Evolutionary conservation across 2,888 invertebrate species (phyloP).

Genomic region (Plusia festucae): DNA sequence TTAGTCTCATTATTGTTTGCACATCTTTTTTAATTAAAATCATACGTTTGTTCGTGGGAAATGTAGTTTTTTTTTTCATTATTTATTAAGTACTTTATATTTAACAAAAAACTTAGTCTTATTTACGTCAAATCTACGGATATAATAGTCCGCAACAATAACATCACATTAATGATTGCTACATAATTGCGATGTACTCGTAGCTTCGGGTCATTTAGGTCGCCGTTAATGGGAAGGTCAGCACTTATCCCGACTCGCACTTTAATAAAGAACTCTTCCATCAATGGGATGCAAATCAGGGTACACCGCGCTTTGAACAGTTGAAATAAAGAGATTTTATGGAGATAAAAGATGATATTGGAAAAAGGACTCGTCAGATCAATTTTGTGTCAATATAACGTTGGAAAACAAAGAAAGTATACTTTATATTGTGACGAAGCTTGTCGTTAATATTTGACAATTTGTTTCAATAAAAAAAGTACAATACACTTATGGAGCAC

Average conservation of each 20-base stretch:
- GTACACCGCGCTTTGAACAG: background rate
- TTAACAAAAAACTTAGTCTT: background rate
- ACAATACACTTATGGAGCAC: too few species aligned
- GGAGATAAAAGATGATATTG: background rate
- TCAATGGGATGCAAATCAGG: slow-evolving; percentile 8
- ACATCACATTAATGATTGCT: background rate
- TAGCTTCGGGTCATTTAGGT: background rate
- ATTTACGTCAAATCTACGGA: background rate
- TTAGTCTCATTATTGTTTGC: too few species aligned
- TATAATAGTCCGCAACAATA: background rate
- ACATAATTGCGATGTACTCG: background rate
- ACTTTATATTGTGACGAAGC: background rate
- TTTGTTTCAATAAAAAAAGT: background rate
- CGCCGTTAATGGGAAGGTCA: background rate
- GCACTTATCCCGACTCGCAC: background rate
- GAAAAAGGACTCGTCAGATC: background rate
- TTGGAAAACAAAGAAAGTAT: background rate
- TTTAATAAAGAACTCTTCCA: slow-evolving; percentile 5
- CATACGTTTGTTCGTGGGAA: too few species aligned
- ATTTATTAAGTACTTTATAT: too few species aligned
- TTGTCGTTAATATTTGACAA: background rate
- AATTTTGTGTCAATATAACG: background rate
- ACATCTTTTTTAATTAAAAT: too few species aligned
- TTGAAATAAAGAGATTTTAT: slow-evolving; percentile 4
- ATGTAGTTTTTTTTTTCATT: too few species aligned